These are phyloP conservation scores for Cephus pulcher DNA, from an alignment of 2,888 invertebrate genomes.

Conservation along the genomic window DNA sequence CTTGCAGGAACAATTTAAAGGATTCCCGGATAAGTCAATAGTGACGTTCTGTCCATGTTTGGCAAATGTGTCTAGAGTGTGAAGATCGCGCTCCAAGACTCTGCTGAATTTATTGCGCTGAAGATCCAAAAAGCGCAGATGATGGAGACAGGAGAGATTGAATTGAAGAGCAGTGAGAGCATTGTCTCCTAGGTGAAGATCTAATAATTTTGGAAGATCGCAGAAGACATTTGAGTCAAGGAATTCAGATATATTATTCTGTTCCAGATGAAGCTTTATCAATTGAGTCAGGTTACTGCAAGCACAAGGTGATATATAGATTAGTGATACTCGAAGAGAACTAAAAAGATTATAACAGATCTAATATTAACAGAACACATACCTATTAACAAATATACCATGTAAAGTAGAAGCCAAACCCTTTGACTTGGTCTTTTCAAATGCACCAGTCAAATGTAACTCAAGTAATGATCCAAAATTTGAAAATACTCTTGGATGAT, in stretches of 20 bases:
- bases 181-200: constrained; percentile 79
- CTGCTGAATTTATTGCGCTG: constrained; percentile 75
- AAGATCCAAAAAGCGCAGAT: constrained; percentile 76
- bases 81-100: constrained; percentile 67
- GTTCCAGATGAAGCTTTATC: constrained; percentile 79
- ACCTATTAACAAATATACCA: constrained; percentile 76
- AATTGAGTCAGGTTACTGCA: constrained; percentile 73
- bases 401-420: constrained; percentile 76
- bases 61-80: constrained; percentile 70
- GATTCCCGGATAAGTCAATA: constrained; percentile 76
- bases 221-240: constrained; percentile 77
- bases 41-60: constrained; percentile 68
- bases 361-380: constrained; percentile 5
- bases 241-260: constrained; percentile 79
- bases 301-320: neutral
- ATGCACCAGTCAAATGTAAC: constrained; percentile 80
- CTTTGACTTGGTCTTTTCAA: constrained; percentile 73
- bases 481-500: constrained; percentile 77
- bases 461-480: constrained; percentile 78
- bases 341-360: neutral
- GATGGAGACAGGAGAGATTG: constrained; percentile 74
- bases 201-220: constrained; percentile 74
- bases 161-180: constrained; percentile 73
- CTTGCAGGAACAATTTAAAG: constrained; percentile 77
- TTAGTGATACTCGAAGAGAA: neutral